Evolutionary conservation across 2,888 invertebrate species (phyloP).

Genomic region (Nemurella pictetii): DNA sequence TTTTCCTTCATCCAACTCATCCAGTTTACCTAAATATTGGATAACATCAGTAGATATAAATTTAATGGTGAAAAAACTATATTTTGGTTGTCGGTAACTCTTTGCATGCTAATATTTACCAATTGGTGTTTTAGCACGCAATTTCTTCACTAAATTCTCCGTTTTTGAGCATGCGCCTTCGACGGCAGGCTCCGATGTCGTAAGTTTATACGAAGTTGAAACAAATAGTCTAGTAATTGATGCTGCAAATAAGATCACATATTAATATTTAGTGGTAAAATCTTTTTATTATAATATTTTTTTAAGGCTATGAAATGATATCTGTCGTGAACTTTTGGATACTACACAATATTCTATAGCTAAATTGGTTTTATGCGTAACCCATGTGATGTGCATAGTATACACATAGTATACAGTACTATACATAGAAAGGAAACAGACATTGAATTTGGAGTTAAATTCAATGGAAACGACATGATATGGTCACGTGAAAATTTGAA

Average conservation of each 20-base stretch:
- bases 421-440: too few relatives aligned
- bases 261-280: background rate
- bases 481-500: too few relatives aligned
- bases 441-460: too few relatives aligned
- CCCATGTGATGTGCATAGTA: too few relatives aligned
- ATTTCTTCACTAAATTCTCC: slow-evolving; percentile 58
- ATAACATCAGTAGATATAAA: background rate
- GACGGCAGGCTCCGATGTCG: background rate
- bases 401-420: too few relatives aligned
- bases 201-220: background rate
- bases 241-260: background rate
- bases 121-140: slow-evolving; percentile 63
- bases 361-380: too few relatives aligned
- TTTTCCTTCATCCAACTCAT: slow-evolving; percentile 68
- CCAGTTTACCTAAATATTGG: slow-evolving; percentile 64
- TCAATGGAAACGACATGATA: too few relatives aligned
- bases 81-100: background rate
- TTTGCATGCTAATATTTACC: slow-evolving; percentile 56
- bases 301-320: too few relatives aligned
- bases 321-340: too few relatives aligned
- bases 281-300: too few relatives aligned
- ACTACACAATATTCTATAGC: too few relatives aligned
- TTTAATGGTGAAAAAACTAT: background rate
- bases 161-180: slow-evolving; percentile 36
- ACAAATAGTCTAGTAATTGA: background rate